These are phyloP conservation scores for Fregetta grallaria DNA, from an alignment of 2,113 vertebrate species.

Conservation along the genomic window DNA sequence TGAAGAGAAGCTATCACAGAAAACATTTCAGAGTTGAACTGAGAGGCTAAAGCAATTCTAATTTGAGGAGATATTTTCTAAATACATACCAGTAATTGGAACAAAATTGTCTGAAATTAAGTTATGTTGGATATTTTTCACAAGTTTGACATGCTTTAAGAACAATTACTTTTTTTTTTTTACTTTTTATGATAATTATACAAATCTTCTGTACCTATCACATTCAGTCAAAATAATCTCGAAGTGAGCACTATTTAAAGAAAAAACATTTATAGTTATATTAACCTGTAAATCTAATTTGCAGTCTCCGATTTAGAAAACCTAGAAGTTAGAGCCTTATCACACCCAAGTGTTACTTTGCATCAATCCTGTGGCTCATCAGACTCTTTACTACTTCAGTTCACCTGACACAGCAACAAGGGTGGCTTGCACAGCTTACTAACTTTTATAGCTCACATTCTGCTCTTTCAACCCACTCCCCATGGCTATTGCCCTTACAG, in stretches of 20 bases:
- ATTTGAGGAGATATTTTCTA: conserved; percentile 10
- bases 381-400: not conserved
- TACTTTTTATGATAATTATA: not conserved
- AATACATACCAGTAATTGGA: not conserved
- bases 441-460: not conserved
- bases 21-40: not conserved
- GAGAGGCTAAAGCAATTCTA: conserved; percentile 1
- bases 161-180: not conserved
- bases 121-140: not conserved
- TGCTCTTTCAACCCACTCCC: not conserved
- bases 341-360: not conserved
- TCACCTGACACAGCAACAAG: not conserved
- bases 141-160: not conserved
- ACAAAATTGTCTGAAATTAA: not conserved
- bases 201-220: not conserved
- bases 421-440: not conserved
- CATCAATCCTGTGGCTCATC: not conserved
- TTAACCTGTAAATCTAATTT: not conserved
- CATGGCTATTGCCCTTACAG: not conserved
- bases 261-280: not conserved
- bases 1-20: not conserved
- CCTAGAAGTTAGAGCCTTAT: not conserved
- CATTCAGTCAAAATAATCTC: not conserved
- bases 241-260: not conserved
- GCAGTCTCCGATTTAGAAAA: not conserved